phyloP scores from a whole-genome alignment of 2,113 vertebrate species.

The Triplophysa dalaica region DNA sequence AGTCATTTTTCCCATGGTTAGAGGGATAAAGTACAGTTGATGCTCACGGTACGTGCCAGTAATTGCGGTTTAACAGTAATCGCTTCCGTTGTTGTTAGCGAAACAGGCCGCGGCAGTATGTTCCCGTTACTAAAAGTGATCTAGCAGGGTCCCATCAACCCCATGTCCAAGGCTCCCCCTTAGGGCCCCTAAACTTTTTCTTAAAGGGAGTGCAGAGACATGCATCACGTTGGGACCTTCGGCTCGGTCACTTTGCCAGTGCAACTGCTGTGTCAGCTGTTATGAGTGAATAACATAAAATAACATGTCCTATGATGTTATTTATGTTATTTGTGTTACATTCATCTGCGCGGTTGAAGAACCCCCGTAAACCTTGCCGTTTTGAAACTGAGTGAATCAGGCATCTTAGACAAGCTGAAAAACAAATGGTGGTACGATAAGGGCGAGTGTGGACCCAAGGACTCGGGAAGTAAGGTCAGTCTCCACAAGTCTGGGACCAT shows the following conservation, averaged over 20 bases:
- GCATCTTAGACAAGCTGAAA: slow-evolving; percentile 99
- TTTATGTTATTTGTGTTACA: slow-evolving; percentile 95
- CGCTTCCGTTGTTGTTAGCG: slow-evolving; percentile 74
- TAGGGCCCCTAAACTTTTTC: slow-evolving; percentile 62
- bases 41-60: slow-evolving; percentile 69
- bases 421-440: slow-evolving; percentile 99
- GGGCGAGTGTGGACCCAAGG: slow-evolving; percentile 99
- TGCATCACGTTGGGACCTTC: slow-evolving; percentile 83
- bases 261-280: slow-evolving; percentile 92
- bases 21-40: slow-evolving; percentile 2
- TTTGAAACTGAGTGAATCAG: slow-evolving; percentile 99
- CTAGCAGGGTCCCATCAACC: slow-evolving; percentile 84
- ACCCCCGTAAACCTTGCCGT: slow-evolving; percentile 99
- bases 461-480: slow-evolving; percentile 99
- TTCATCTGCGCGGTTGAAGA: slow-evolving; percentile 90
- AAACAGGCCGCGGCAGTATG: slow-evolving; percentile 90
- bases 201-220: slow-evolving; percentile 77
- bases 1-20: background rate
- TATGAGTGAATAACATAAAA: slow-evolving; percentile 99
- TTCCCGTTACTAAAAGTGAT: slow-evolving; percentile 95
- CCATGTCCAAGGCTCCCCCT: slow-evolving; percentile 81
- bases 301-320: slow-evolving; percentile 99
- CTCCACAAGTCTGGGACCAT: slow-evolving; percentile 88
- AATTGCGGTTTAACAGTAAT: slow-evolving; percentile 91
- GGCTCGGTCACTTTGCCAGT: slow-evolving; percentile 93